Conservation (phyloP, 2,113 vertebrate species). For the Chaetorhynchus papuensis region DNA sequence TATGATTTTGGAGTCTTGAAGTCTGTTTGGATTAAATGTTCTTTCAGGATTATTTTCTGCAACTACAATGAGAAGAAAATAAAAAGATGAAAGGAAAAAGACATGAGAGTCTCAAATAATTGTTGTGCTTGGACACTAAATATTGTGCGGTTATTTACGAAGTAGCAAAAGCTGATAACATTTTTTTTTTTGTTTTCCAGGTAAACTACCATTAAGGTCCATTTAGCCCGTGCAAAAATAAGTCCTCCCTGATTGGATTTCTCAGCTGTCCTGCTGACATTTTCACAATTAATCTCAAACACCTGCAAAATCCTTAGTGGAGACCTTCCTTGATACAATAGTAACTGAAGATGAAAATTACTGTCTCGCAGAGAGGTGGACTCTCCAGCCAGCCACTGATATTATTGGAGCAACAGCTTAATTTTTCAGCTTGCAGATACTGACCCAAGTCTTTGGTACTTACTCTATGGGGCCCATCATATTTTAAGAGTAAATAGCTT, state of each 20-base stretch:
- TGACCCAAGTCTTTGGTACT: neutral
- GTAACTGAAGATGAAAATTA: neutral
- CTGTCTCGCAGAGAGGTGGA: neutral
- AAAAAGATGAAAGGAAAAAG: neutral
- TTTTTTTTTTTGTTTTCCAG: neutral
- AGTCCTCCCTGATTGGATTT: neutral
- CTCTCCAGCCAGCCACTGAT: neutral
- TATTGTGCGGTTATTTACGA: neutral
- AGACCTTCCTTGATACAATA: neutral
- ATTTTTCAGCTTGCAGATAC: neutral
- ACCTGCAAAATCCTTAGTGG: neutral
- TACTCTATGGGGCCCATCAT: neutral
- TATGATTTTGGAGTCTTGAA: neutral
- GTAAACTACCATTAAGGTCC: neutral
- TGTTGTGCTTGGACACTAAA: neutral
- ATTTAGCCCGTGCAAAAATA: neutral
- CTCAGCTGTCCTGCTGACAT: neutral
- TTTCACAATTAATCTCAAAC: neutral
- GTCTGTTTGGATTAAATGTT: neutral
- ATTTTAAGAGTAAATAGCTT: constrained; percentile 19
- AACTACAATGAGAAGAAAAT: neutral
- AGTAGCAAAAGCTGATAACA: neutral
- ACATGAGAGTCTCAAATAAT: neutral
- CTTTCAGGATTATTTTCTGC: neutral
- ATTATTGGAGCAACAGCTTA: neutral